Evolutionary conservation across 2,888 invertebrate species (phyloP).

Genomic region (Cosmorhoe ocellata): DNA sequence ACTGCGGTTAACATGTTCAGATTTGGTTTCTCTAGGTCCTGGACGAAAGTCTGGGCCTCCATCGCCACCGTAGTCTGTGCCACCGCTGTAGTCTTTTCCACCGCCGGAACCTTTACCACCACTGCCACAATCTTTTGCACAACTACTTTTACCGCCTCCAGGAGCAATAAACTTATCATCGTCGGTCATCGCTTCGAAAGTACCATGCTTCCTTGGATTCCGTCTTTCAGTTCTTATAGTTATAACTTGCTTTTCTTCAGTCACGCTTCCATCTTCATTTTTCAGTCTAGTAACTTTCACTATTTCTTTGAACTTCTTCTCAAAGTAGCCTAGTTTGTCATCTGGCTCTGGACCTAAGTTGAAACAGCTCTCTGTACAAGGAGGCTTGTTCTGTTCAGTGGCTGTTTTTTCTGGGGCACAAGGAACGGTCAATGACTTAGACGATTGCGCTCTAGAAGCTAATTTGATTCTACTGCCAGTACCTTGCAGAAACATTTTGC

Average conservation of each 20-base stretch:
- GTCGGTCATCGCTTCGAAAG: not conserved
- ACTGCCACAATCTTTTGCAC: too few species aligned
- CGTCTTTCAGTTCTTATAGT: constrained; percentile 47
- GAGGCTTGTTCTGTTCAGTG: not conserved
- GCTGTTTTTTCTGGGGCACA: not conserved
- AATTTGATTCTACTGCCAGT: constrained; percentile 1
- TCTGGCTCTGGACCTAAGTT: constrained; percentile 12
- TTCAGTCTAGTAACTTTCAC: constrained; percentile 43
- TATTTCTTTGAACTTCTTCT: constrained; percentile 48
- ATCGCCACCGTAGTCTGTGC: constrained; percentile 9
- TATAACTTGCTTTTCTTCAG: constrained; percentile 49
- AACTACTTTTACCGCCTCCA: not conserved
- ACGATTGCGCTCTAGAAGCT: not conserved
- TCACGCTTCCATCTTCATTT: constrained; percentile 47
- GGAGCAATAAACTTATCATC: not conserved
- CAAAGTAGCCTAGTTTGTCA: constrained; percentile 37
- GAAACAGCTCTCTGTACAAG: constrained; percentile 14
- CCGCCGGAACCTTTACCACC: too few species aligned
- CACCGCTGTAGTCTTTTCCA: constrained; percentile 1
- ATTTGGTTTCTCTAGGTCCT: constrained; percentile 18
- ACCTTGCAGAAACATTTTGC: constrained; percentile 10
- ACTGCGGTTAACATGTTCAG: constrained; percentile 17
- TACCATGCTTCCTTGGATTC: constrained; percentile 27
- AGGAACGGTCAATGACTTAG: constrained; percentile 9
- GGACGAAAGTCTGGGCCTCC: constrained; percentile 1